Percentiles rank a stretch among this genome's conserved stretches.
Conservation (phyloP, 1,140 invertebrate species). For the Amphibalanus amphitrite region DNA sequence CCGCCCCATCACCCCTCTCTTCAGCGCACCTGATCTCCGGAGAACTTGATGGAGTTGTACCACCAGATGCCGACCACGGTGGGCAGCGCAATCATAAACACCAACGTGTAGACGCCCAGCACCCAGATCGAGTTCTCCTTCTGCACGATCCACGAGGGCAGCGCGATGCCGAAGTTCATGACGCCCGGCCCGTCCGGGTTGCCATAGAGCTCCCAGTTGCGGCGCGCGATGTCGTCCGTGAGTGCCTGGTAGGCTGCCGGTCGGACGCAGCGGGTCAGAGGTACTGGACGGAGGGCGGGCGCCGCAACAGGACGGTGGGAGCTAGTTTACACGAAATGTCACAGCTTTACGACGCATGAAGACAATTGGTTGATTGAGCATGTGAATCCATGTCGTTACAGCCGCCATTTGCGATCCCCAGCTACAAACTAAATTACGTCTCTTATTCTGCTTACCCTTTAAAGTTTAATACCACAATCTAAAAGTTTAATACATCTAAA, state of each 20-base stretch:
- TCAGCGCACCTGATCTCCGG: conserved; percentile 59
- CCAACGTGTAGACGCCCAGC: conserved; percentile 79
- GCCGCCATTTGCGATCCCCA: too few relatives aligned
- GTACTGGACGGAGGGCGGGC: too few relatives aligned
- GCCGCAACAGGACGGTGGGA: too few relatives aligned
- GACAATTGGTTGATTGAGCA: conserved; percentile 2
- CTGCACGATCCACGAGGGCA: conserved; percentile 99
- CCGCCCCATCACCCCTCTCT: too few relatives aligned
- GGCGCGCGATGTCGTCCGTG: conserved; percentile 89
- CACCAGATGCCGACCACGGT: conserved; percentile 75
- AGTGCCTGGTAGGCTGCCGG: conserved; percentile 47
- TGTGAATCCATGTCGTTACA: too few relatives aligned
- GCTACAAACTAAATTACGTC: too few relatives aligned
- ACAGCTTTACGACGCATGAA: too few relatives aligned
- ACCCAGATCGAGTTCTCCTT: conserved; percentile 97
- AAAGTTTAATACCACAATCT: too few relatives aligned
- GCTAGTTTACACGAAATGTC: too few relatives aligned
- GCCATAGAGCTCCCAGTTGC: conserved; percentile 98
- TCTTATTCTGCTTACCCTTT: too few relatives aligned
- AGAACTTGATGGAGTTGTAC: conserved; percentile 93
- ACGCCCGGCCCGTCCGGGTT: conserved; percentile 98
- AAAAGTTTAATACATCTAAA: too few relatives aligned
- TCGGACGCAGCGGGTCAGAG: too few relatives aligned
- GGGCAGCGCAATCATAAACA: conserved; percentile 78
- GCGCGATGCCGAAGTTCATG: conserved; percentile 96